Conservation (phyloP, 2,888 invertebrate species). For the Xestia xanthographa region DNA sequence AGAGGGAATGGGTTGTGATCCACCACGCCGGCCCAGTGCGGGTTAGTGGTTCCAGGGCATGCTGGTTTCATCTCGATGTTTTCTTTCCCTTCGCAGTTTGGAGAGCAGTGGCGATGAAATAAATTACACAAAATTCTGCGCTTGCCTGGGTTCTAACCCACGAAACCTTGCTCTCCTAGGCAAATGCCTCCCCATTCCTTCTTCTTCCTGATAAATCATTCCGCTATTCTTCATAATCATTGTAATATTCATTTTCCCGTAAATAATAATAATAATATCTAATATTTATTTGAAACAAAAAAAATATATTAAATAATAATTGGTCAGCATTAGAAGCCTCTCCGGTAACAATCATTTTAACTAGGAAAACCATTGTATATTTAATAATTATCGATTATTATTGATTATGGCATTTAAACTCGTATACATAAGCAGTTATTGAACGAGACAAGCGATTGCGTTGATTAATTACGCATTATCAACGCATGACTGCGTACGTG, state of each 20-base stretch:
- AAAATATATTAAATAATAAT: too few species aligned
- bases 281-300: too few species aligned
- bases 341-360: background rate
- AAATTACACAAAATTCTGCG: background rate
- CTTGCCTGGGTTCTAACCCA: background rate
- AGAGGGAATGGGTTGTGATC: background rate
- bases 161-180: background rate
- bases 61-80: background rate
- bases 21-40: too few species aligned
- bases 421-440: slow-evolving; percentile 33
- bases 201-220: background rate
- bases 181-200: background rate
- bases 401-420: slow-evolving; percentile 25
- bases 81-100: background rate
- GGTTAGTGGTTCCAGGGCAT: background rate
- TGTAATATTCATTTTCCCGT: background rate
- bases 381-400: slow-evolving; percentile 8
- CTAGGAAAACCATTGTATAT: background rate
- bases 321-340: background rate
- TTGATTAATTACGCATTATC: slow-evolving; percentile 62
- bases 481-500: slow-evolving; percentile 33
- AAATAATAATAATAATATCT: too few species aligned
- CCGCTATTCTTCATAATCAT: background rate
- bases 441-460: slow-evolving; percentile 46
- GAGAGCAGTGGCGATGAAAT: background rate